Base-by-base conservation (phyloP, 1,140 invertebrate species). In the Drosophila truncata region DNA sequence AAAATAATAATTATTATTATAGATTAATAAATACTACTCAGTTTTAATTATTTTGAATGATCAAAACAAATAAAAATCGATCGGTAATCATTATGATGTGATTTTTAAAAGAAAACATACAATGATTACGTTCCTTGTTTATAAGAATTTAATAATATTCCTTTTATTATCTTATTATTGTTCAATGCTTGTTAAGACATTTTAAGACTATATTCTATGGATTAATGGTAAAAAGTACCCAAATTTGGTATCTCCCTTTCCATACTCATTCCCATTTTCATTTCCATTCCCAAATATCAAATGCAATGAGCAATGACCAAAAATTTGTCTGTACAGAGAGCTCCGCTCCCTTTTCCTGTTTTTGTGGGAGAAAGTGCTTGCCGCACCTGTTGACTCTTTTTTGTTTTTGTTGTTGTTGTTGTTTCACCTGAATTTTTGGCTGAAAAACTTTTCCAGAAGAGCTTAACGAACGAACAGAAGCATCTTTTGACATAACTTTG, bases 301-400 rank as follows among this genome's bases (percentile, higher is more conserved):
- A 69, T 58, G 33, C 69, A 69, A 69, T 74, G 71, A 73, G 49
- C 69, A 61, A 75, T 74, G 62, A 31, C 58, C 23, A 61, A 61
- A 61, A 33, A 13, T 55, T 23, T 35, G 5, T 25, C 20, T 11
- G 27, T 29, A 41, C 29, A 11, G 27, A 13, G n/a, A 50, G 37
- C 29, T 41, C 74, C 74, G 39, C 74, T 78, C 75, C 75, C 75
- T 78, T 70, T 78, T 78, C 65, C 74, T 78, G 75, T 78, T 39
- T 39, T 46, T 44, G 42, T 25, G 55, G 50, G 75, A 71, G 57
- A 78, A 78, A 78, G 64, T 78, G 52, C 66, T 78, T 57, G 52
- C 49, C 49, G 74, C 74, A 78, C 74, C 74, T 78, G 75, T 65
- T 65, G 37, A 29, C 31, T 64, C 10, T 13, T 27, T 25, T 49